Conservation (phyloP, 1,140 invertebrate genomes). For the Drosophila yakuba region DNA sequence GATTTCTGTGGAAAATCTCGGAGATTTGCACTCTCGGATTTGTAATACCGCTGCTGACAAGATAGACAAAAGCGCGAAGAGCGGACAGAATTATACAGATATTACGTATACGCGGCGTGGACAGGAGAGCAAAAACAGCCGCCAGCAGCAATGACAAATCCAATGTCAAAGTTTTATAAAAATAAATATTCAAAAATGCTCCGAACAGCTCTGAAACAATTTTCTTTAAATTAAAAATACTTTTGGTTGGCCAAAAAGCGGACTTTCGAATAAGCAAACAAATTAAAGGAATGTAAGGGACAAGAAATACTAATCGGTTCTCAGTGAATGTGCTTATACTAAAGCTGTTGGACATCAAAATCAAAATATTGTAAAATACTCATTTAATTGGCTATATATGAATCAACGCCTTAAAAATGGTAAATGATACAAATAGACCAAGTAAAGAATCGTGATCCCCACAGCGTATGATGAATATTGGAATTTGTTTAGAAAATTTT, state of each 20-base stretch:
- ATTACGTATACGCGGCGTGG: constrained; percentile 74
- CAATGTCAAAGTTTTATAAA: constrained; percentile 84
- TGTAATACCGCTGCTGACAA: constrained; percentile 29
- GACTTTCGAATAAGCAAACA: not conserved
- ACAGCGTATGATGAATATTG: not conserved
- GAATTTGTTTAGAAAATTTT: not conserved
- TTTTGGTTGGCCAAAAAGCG: constrained; percentile 3
- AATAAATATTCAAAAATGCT: constrained; percentile 75
- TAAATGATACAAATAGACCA: not conserved
- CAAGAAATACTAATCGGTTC: not conserved
- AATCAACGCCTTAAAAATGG: not conserved
- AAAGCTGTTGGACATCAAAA: not conserved
- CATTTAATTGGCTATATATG: not conserved
- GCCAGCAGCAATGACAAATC: constrained; percentile 80
- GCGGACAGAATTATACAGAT: constrained; percentile 55
- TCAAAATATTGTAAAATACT: not conserved
- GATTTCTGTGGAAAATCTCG: constrained; percentile 9
- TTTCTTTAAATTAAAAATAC: constrained; percentile 24
- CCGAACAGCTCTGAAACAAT: constrained; percentile 33
- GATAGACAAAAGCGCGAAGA: constrained; percentile 6
- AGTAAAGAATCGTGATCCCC: not conserved
- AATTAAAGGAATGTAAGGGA: not conserved
- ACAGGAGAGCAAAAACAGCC: constrained; percentile 48
- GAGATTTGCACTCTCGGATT: constrained; percentile 27
- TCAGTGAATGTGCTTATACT: not conserved